Conservation (phyloP, 2,797 vertebrate genomes). For the Phalloptychus januarius region DNA sequence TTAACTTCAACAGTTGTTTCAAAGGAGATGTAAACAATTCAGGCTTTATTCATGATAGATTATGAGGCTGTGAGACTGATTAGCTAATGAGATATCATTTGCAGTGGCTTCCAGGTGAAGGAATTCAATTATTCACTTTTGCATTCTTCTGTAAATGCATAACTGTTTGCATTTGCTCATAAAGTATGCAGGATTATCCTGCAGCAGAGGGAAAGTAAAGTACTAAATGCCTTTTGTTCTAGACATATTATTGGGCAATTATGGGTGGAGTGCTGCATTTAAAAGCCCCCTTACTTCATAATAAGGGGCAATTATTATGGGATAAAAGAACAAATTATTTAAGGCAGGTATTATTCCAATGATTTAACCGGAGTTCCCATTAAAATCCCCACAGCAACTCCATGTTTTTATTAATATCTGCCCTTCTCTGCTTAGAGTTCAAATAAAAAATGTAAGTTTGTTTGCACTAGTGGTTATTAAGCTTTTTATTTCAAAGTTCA, state of each 20-base stretch:
- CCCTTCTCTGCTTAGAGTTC: not conserved
- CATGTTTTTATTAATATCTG: not conserved
- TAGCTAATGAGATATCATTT: not conserved
- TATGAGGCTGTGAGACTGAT: not conserved
- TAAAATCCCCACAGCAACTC: not conserved
- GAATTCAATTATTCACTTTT: conserved; percentile 9
- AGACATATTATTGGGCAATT: conserved; percentile 16
- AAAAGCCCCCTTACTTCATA: conserved; percentile 16
- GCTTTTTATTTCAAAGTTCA: not conserved
- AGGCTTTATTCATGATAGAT: not conserved
- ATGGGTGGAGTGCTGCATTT: conserved; percentile 18
- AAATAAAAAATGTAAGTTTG: not conserved
- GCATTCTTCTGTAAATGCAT: conserved; percentile 19
- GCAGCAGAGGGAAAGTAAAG: conserved; percentile 9
- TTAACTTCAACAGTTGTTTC: not conserved
- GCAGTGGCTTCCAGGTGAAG: conserved; percentile 5
- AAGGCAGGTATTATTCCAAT: conserved; percentile 4
- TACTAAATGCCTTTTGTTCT: not conserved
- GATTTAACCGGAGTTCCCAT: conserved; percentile 3
- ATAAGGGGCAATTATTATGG: conserved; percentile 2
- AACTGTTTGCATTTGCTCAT: conserved; percentile 16
- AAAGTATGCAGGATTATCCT: conserved; percentile 27
- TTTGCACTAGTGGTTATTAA: not conserved
- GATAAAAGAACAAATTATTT: conserved; percentile 9
- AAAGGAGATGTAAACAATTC: not conserved